phyloP scores from a whole-genome alignment of 2,888 invertebrate species.

The Cheiracanthium punctorium region DNA sequence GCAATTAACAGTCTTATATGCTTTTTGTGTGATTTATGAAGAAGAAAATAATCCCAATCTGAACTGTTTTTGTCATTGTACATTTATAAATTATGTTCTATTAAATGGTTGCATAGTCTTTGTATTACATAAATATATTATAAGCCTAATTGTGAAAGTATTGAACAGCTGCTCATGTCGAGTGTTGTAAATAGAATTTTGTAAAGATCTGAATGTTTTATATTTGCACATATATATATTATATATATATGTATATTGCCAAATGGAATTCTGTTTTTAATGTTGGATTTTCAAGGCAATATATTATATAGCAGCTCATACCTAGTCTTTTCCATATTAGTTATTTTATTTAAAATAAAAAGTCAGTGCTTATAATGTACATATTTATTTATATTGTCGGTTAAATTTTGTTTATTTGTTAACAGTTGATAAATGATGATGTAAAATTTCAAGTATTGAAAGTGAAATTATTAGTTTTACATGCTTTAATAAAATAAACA shows the following conservation, averaged over 20 bases:
- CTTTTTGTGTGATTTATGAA: too few relatives aligned
- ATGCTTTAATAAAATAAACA: neutral
- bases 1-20: too few relatives aligned
- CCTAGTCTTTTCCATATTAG: constrained; percentile 50
- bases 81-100: too few relatives aligned
- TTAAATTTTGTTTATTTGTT: neutral
- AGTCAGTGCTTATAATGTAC: neutral
- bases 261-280: neutral
- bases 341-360: constrained; percentile 1
- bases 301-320: constrained; percentile 22
- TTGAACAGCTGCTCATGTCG: neutral
- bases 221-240: neutral
- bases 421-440: neutral
- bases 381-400: neutral
- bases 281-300: neutral
- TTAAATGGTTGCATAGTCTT: too few relatives aligned
- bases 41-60: too few relatives aligned
- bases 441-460: neutral
- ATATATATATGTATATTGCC: neutral
- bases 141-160: neutral
- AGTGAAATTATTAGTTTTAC: neutral
- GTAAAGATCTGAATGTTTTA: constrained; percentile 7
- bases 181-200: neutral
- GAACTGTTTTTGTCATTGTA: too few relatives aligned
- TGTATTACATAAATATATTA: too few relatives aligned